These are phyloP conservation scores for Elanus axillaris DNA, from an alignment of 2,113 vertebrate genomes.

Conservation along the genomic window DNA sequence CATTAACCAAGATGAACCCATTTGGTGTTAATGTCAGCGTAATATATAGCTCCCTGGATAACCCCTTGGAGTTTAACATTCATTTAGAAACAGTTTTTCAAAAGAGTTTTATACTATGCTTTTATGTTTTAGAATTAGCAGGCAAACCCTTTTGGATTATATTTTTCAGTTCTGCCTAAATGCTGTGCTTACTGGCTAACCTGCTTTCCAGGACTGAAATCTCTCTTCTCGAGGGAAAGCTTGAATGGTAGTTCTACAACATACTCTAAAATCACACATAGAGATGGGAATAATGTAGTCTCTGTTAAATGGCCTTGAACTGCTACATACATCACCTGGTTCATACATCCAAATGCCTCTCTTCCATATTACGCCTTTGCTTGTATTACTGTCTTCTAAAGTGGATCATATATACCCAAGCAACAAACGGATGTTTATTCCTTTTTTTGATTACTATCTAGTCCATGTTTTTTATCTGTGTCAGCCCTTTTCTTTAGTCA, in stretches of 20 bases:
- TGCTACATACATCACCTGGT: background rate
- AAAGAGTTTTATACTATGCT: background rate
- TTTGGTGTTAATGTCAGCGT: slow-evolving; percentile 61
- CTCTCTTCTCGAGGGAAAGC: background rate
- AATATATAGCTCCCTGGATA: slow-evolving; percentile 52
- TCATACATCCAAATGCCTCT: background rate
- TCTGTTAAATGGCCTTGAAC: background rate
- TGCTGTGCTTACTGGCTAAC: background rate
- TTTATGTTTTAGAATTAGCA: background rate
- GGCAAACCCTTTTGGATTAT: background rate
- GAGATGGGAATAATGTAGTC: background rate
- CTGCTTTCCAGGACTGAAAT: background rate
- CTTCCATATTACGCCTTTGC: background rate
- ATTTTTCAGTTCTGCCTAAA: background rate
- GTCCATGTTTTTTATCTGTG: background rate
- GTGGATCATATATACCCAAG: background rate
- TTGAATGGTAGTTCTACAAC: background rate
- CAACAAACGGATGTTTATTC: background rate
- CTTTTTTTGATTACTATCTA: background rate
- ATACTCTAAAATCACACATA: background rate
- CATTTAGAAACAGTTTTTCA: slow-evolving; percentile 28
- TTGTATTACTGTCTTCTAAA: background rate
- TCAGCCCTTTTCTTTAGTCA: background rate
- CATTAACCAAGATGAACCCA: slow-evolving; percentile 63
- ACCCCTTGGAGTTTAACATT: slow-evolving; percentile 36